phyloP scores from a whole-genome alignment of 2,888 invertebrate species.

The Tenthredo distinguenda region DNA sequence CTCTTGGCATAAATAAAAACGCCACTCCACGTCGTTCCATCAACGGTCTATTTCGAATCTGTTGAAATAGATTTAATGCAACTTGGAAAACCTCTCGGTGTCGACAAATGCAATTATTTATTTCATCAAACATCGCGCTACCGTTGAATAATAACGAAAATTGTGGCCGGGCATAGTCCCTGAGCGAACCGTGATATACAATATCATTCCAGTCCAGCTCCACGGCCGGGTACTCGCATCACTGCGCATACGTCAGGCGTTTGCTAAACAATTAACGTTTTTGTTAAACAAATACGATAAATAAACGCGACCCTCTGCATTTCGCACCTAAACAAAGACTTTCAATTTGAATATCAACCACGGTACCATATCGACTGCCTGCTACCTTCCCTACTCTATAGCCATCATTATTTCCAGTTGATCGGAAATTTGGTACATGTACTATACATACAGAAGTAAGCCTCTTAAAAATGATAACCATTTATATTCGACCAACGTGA shows the following conservation, averaged over 20 bases:
- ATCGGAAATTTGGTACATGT: neutral
- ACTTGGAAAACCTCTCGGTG: slow-evolving; percentile 30
- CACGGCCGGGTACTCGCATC: neutral
- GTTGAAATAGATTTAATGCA: slow-evolving; percentile 18
- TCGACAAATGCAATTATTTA: slow-evolving; percentile 35
- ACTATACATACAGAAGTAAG: slow-evolving; percentile 8
- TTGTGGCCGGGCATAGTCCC: neutral
- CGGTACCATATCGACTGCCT: neutral
- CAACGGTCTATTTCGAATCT: slow-evolving; percentile 1
- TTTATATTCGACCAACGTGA: slow-evolving; percentile 23
- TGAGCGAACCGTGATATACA: neutral
- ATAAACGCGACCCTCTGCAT: slow-evolving; percentile 8
- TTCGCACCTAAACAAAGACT: neutral
- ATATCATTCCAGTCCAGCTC: slow-evolving; percentile 29
- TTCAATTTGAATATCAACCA: slow-evolving; percentile 2
- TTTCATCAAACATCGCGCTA: slow-evolving; percentile 20
- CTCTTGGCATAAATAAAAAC: slow-evolving; percentile 30
- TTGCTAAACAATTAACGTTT: slow-evolving; percentile 29
- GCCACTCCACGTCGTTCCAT: slow-evolving; percentile 30
- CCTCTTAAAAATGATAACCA: slow-evolving; percentile 42
- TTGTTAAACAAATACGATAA: neutral
- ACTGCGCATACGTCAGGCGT: neutral
- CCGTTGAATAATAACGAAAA: slow-evolving; percentile 17
- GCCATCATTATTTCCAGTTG: neutral
- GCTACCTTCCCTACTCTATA: neutral